These are phyloP conservation scores for Latheticus oryzae DNA, from an alignment of 2,888 invertebrate species.

Conservation along the genomic window DNA sequence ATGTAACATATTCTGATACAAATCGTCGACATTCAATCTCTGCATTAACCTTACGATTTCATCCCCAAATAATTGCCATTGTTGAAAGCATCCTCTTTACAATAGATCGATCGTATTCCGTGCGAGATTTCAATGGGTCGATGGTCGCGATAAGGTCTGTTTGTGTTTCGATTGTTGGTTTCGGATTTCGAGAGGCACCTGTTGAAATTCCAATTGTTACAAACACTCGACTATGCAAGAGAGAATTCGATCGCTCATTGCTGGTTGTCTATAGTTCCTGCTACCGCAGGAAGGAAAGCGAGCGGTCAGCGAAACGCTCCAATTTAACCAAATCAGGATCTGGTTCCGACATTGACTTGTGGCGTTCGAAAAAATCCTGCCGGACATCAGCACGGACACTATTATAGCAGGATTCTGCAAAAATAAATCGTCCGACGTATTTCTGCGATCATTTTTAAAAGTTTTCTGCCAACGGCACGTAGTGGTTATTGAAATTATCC, in stretches of 20 bases:
- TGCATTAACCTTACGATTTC: constrained; percentile 41
- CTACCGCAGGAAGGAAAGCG: background rate
- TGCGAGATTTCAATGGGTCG: constrained; percentile 49
- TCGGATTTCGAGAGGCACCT: constrained; percentile 49
- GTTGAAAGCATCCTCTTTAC: constrained; percentile 31
- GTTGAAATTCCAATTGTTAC: constrained; percentile 45
- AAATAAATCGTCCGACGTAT: constrained; percentile 44
- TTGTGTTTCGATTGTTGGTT: constrained; percentile 48
- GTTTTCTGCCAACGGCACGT: constrained; percentile 59
- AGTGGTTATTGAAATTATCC: constrained; percentile 59
- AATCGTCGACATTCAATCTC: constrained; percentile 47
- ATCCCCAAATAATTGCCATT: constrained; percentile 43
- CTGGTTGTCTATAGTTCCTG: constrained; percentile 15
- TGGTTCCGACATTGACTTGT: constrained; percentile 62
- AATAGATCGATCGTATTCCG: constrained; percentile 42
- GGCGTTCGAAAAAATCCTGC: constrained; percentile 57
- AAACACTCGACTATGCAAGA: too few species aligned
- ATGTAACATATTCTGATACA: constrained; percentile 52
- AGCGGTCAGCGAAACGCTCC: constrained; percentile 55
- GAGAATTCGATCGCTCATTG: background rate
- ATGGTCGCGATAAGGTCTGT: constrained; percentile 50
- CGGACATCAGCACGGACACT: constrained; percentile 60
- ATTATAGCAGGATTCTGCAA: constrained; percentile 48
- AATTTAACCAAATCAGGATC: constrained; percentile 59
- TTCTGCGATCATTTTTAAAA: constrained; percentile 53